These are phyloP conservation scores for Lycopodina hypogea DNA, from an alignment of 37 sponge, comb jelly and placozoan species.

Conservation along the genomic window DNA sequence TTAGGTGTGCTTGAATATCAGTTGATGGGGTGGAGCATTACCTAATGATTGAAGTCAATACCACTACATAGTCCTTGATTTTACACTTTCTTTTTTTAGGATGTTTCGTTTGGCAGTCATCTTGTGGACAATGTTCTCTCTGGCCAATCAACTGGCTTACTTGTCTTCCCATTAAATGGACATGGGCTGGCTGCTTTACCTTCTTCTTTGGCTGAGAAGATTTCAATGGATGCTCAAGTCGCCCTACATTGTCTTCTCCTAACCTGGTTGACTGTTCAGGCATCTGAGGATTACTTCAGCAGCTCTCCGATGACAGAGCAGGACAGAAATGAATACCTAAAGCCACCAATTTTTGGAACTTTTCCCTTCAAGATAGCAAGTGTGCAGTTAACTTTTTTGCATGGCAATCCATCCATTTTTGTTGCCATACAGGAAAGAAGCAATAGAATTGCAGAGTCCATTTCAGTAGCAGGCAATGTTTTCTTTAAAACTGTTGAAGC, in stretches of 20 bases:
- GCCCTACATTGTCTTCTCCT: constrained; percentile 17
- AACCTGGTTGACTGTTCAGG: constrained; percentile 34
- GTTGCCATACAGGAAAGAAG: constrained; percentile 4
- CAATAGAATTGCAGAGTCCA: background rate
- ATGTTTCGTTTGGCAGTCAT: constrained; percentile 32
- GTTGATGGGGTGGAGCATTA: too few relatives aligned
- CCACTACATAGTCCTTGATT: too few relatives aligned
- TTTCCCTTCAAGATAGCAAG: constrained; percentile 37
- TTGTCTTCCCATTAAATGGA: constrained; percentile 29
- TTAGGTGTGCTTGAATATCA: too few relatives aligned
- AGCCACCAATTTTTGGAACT: background rate
- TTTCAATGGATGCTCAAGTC: background rate
- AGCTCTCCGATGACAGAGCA: background rate
- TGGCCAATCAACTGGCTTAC: constrained; percentile 5
- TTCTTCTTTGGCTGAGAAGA: background rate
- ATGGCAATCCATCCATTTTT: constrained; percentile 25
- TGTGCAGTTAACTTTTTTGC: constrained; percentile 34
- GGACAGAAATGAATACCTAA: background rate
- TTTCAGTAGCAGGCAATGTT: background rate
- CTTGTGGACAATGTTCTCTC: background rate
- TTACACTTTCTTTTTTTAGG: too few relatives aligned
- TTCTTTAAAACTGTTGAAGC: background rate
- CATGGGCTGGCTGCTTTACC: constrained; percentile 19
- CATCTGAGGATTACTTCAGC: background rate
- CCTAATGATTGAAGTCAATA: too few relatives aligned